These are phyloP conservation scores for Iselma pallidipennis DNA, from an alignment of 2,888 invertebrate genomes.

Conservation along the genomic window DNA sequence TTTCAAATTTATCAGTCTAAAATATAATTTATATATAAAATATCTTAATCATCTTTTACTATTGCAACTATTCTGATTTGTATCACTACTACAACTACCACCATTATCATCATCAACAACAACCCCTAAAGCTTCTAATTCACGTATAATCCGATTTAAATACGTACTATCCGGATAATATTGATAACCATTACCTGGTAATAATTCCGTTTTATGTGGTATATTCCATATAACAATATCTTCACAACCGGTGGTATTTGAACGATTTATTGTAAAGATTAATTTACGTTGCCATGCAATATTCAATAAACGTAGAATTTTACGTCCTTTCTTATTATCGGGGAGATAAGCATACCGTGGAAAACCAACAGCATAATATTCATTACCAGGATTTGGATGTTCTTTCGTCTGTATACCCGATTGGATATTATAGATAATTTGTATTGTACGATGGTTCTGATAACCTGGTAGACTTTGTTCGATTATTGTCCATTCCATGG, in stretches of 20 bases:
- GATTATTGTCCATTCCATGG: constrained; percentile 80
- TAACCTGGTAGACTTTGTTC: constrained; percentile 72
- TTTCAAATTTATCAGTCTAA: not conserved
- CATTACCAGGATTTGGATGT: constrained; percentile 80
- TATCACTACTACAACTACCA: not conserved
- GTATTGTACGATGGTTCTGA: constrained; percentile 63
- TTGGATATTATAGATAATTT: constrained; percentile 68
- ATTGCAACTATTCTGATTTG: not conserved
- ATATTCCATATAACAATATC: constrained; percentile 94
- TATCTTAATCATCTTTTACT: not conserved
- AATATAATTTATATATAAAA: not conserved
- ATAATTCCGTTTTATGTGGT: constrained; percentile 81
- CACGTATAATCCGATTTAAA: constrained; percentile 66
- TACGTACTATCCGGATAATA: constrained; percentile 81
- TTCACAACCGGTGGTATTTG: constrained; percentile 87
- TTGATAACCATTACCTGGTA: constrained; percentile 59
- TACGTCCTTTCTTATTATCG: constrained; percentile 78
- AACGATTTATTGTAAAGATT: constrained; percentile 84
- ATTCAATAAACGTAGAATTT: constrained; percentile 74
- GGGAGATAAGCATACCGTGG: constrained; percentile 83
- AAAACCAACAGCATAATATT: constrained; percentile 89
- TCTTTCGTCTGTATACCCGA: constrained; percentile 81
- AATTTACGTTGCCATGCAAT: constrained; percentile 82
- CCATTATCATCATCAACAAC: constrained; percentile 53
- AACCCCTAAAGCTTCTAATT: constrained; percentile 63